Evolutionary conservation across 2,888 invertebrate genomes (phyloP).

Genomic region (Drosophila bunnanda): DNA sequence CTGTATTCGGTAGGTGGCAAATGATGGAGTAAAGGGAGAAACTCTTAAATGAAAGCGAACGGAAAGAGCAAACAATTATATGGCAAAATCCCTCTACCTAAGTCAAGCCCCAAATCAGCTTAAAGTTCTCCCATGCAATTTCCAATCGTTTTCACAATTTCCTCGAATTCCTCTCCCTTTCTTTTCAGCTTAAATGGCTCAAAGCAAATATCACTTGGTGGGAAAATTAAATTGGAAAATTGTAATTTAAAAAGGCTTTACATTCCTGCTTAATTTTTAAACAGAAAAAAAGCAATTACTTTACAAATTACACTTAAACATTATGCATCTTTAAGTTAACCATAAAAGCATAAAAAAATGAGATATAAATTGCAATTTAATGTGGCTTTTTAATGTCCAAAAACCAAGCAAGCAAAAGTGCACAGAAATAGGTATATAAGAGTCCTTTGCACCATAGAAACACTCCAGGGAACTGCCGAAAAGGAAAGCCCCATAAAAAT

Average conservation of each 20-base stretch:
- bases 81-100: constrained; percentile 3
- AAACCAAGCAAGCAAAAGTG: constrained; percentile 1
- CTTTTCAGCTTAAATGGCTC: neutral
- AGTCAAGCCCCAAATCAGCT: constrained; percentile 16
- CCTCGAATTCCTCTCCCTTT: neutral
- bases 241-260: too few relatives aligned
- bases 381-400: constrained; percentile 5
- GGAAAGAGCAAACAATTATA: constrained; percentile 31
- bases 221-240: too few relatives aligned
- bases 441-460: constrained; percentile 47
- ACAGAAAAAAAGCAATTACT: neutral
- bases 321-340: neutral
- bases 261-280: neutral
- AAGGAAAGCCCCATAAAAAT: constrained; percentile 48
- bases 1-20: constrained; percentile 46
- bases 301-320: neutral
- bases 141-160: constrained; percentile 2
- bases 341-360: too few relatives aligned
- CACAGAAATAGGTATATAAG: constrained; percentile 1
- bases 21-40: constrained; percentile 14
- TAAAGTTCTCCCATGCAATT: constrained; percentile 15
- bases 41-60: constrained; percentile 30
- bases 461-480: constrained; percentile 54
- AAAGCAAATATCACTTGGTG: neutral
- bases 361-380: neutral